Conservation (phyloP, 2,797 vertebrate genomes). For the Neopelma chrysocephalum region DNA sequence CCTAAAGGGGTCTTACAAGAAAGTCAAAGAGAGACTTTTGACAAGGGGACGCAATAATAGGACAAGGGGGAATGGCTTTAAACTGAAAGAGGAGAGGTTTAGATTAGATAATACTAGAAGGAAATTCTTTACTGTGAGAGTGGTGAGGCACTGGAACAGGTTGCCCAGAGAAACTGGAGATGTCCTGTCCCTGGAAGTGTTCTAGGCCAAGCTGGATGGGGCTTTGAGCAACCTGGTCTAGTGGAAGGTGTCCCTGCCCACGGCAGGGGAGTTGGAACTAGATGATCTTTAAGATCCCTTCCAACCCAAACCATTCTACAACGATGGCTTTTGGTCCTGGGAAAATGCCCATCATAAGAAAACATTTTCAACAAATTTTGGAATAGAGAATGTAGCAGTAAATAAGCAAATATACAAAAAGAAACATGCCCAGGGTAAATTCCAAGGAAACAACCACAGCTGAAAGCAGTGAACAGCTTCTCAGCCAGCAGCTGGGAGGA, state of each 20-base stretch:
- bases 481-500: neutral
- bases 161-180: neutral
- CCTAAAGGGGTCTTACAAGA: neutral
- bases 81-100: neutral
- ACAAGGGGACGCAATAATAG: neutral
- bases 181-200: fast-evolving
- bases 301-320: neutral
- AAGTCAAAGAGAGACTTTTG: neutral
- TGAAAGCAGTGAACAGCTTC: neutral
- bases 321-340: neutral
- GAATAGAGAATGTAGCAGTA: neutral
- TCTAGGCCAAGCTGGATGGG: neutral
- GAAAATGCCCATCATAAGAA: neutral
- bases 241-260: neutral
- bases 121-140: neutral
- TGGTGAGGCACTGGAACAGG: neutral
- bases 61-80: neutral
- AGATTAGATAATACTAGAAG: neutral
- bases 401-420: neutral
- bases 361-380: neutral
- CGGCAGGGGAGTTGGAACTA: neutral
- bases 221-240: neutral
- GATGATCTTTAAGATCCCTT: neutral
- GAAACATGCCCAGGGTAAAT: neutral
- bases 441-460: neutral